A percentile compares a stretch with the other conserved stretches of the same genome.
Conservation (phyloP, 2,113 vertebrate species). For the Gobiocypris rarus region DNA sequence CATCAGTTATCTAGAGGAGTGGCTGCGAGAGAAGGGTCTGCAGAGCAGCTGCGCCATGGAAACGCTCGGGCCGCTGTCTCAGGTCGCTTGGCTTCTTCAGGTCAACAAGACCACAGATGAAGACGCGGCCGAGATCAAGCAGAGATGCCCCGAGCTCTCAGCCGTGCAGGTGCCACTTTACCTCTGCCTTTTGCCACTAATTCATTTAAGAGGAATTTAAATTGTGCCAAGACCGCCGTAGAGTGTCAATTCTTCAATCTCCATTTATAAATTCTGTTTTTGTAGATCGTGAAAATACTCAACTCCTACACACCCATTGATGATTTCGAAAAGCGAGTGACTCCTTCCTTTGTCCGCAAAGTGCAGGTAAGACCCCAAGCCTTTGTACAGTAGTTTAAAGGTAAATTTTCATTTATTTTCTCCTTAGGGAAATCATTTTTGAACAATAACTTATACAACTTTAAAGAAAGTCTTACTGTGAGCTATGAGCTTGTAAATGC, state of each 20-base stretch:
- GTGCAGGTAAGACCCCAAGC: constrained; percentile 95
- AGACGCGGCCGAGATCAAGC: constrained; percentile 87
- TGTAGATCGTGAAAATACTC: constrained; percentile 94
- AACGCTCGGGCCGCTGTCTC: constrained; percentile 87
- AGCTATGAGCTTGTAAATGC: too few species aligned
- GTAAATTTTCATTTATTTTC: too few species aligned
- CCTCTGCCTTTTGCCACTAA: not conserved
- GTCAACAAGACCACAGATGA: constrained; percentile 94
- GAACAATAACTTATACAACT: too few species aligned
- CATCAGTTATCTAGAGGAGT: constrained; percentile 97
- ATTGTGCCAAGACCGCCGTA: too few species aligned
- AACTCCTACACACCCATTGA: constrained; percentile 98
- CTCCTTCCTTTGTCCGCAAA: constrained; percentile 92
- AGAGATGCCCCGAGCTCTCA: constrained; percentile 86
- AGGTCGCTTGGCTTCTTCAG: constrained; percentile 95
- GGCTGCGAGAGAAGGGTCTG: constrained; percentile 93
- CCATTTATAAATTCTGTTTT: not conserved
- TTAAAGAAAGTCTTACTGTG: too few species aligned
- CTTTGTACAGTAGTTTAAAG: too few species aligned
- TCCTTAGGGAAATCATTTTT: too few species aligned
- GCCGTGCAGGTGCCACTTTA: constrained; percentile 84
- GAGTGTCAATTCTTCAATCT: not conserved
- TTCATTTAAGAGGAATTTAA: not conserved
- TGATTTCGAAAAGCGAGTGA: constrained; percentile 95
- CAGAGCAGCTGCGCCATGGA: constrained; percentile 85